phyloP scores from a whole-genome alignment of 2,888 invertebrate genomes.

The Chrysomela aeneicollis region DNA sequence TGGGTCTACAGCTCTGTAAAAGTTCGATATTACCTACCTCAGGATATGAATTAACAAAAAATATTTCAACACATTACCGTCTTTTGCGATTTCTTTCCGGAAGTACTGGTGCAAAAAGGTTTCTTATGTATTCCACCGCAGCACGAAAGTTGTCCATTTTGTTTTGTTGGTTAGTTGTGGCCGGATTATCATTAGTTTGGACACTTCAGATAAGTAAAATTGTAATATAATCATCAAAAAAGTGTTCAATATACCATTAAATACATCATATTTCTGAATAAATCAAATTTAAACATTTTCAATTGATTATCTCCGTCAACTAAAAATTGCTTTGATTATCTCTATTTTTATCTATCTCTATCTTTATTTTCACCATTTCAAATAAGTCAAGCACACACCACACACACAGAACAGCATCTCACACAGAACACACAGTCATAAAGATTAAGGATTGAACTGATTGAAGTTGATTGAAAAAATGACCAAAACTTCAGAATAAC shows the following conservation, averaged over 20 bases:
- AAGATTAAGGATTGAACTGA: no score
- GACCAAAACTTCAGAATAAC: no score
- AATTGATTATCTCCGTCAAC: no score
- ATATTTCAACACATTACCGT: slow-evolving; percentile 34
- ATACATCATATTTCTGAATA: no score
- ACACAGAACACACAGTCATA: no score
- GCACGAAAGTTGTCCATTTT: slow-evolving; percentile 37
- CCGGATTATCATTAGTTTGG: slow-evolving; percentile 19
- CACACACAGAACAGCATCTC: no score
- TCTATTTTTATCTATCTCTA: no score
- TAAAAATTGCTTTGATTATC: no score
- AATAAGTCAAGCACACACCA: no score
- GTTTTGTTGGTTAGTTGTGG: slow-evolving; percentile 25
- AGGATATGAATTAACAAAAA: neutral
- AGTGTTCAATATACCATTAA: neutral
- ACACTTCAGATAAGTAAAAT: neutral
- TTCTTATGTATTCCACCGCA: slow-evolving; percentile 40
- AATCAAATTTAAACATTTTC: no score
- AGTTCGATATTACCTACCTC: slow-evolving; percentile 9
- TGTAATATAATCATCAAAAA: neutral
- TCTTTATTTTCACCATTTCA: no score
- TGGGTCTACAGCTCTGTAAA: slow-evolving; percentile 38
- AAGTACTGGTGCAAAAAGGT: slow-evolving; percentile 33
- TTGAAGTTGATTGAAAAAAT: no score
- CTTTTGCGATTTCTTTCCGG: slow-evolving; percentile 40